These are phyloP conservation scores for Amphipyra tragopoginis DNA, from an alignment of 2,888 invertebrate species.

Conservation along the genomic window DNA sequence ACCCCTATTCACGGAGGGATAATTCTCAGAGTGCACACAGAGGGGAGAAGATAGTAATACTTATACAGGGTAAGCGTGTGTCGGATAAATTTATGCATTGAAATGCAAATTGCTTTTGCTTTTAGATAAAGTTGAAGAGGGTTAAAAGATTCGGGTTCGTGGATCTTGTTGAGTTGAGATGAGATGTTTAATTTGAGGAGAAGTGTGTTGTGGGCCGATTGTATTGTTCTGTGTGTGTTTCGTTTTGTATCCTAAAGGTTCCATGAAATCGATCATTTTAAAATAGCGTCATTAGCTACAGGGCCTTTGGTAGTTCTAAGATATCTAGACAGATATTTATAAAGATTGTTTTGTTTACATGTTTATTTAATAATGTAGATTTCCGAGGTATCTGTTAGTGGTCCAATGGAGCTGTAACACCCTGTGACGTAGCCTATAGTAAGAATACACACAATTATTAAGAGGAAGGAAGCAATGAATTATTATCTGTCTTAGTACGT, in stretches of 20 bases:
- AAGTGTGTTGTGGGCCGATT: conserved; percentile 27
- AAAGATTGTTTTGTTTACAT: not conserved
- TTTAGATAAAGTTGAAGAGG: conserved; percentile 63
- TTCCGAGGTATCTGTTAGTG: not conserved
- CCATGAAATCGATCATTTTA: not conserved
- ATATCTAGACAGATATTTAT: too few relatives aligned
- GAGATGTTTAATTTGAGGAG: conserved; percentile 39
- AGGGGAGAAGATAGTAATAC: conserved; percentile 83
- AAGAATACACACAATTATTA: conserved; percentile 10
- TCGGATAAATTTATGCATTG: conserved; percentile 86
- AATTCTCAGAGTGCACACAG: conserved; percentile 83
- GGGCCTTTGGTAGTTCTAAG: not conserved
- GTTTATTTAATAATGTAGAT: not conserved
- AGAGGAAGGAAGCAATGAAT: conserved; percentile 32
- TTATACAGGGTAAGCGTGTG: conserved; percentile 74
- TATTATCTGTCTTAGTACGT: conserved; percentile 28
- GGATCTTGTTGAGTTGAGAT: conserved; percentile 45
- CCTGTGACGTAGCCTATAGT: not conserved
- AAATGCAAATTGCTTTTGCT: conserved; percentile 82
- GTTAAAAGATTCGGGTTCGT: conserved; percentile 58
- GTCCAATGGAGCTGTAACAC: not conserved
- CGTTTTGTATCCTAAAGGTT: not conserved
- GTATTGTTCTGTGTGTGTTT: conserved; percentile 26
- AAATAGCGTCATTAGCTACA: not conserved
- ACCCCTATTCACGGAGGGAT: conserved; percentile 77